phyloP scores from a whole-genome alignment of 2,888 invertebrate species.

The Buathra laborator region DNA sequence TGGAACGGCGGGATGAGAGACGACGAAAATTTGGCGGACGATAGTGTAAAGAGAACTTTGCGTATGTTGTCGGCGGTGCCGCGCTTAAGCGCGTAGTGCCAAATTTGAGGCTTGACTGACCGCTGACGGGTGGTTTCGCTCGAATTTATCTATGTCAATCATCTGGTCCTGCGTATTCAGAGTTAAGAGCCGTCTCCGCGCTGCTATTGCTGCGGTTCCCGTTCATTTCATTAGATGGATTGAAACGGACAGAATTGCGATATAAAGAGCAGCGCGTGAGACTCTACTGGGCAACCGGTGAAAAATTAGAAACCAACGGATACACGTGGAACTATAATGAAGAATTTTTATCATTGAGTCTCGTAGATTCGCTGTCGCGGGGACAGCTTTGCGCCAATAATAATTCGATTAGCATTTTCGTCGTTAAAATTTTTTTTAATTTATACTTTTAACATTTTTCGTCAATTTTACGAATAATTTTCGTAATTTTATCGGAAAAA shows the following conservation, averaged over 20 bases:
- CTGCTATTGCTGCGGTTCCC: conserved; percentile 1
- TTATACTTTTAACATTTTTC: too few species aligned
- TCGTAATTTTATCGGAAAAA: too few species aligned
- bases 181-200: conserved; percentile 5
- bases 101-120: conserved; percentile 60
- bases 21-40: conserved; percentile 10
- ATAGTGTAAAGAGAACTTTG: conserved; percentile 19
- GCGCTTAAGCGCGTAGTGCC: conserved; percentile 44
- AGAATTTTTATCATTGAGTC: background rate
- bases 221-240: background rate
- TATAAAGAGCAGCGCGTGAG: conserved; percentile 2
- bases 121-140: conserved; percentile 55
- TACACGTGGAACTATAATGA: background rate
- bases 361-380: too few species aligned
- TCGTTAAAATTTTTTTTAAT: too few species aligned
- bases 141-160: conserved; percentile 60
- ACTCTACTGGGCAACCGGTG: conserved; percentile 18
- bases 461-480: too few species aligned
- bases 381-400: too few species aligned
- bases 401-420: too few species aligned
- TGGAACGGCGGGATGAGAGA: background rate
- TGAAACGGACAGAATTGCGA: conserved; percentile 3
- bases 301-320: conserved; percentile 2
- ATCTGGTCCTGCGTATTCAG: conserved; percentile 22
- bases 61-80: background rate